A percentile compares a stretch with the other conserved stretches of the same genome.
Conservation (phyloP, 2,113 vertebrate genomes). For the Lichenostomus cassidix region DNA sequence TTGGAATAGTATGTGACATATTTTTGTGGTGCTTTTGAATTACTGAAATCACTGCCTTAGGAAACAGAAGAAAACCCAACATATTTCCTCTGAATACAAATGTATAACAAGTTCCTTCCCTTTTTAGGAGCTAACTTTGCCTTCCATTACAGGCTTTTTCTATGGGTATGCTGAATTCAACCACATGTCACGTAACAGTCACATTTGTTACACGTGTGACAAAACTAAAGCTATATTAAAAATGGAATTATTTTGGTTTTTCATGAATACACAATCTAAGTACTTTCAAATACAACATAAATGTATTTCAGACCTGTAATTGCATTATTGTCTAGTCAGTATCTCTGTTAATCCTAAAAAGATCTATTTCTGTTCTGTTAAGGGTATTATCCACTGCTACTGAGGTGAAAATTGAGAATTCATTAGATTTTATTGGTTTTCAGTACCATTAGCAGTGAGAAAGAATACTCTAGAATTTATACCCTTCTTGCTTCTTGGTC, state of each 20-base stretch:
- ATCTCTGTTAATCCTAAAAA: constrained; percentile 34
- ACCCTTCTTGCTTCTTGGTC: constrained; percentile 33
- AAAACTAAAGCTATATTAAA: background rate
- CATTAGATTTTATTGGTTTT: background rate
- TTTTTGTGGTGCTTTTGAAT: constrained; percentile 36
- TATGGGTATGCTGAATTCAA: background rate
- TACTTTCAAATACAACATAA: constrained; percentile 7
- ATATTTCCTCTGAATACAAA: background rate
- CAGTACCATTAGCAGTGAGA: background rate
- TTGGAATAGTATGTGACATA: background rate
- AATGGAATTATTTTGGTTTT: background rate
- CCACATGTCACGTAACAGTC: background rate
- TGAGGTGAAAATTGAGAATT: background rate
- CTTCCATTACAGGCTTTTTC: background rate
- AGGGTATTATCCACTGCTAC: background rate
- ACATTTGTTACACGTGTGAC: background rate
- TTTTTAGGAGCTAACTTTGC: background rate
- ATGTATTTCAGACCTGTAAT: background rate
- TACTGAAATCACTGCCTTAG: background rate
- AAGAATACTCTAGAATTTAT: constrained; percentile 18
- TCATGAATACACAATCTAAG: background rate
- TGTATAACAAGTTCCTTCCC: background rate
- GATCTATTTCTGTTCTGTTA: background rate
- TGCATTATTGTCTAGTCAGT: background rate
- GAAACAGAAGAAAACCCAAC: background rate